A percentile compares a stretch with the other conserved stretches of the same genome.
These are phyloP conservation scores for Nomada fabriciana DNA, from an alignment of 2,888 invertebrate genomes.

Conservation along the genomic window DNA sequence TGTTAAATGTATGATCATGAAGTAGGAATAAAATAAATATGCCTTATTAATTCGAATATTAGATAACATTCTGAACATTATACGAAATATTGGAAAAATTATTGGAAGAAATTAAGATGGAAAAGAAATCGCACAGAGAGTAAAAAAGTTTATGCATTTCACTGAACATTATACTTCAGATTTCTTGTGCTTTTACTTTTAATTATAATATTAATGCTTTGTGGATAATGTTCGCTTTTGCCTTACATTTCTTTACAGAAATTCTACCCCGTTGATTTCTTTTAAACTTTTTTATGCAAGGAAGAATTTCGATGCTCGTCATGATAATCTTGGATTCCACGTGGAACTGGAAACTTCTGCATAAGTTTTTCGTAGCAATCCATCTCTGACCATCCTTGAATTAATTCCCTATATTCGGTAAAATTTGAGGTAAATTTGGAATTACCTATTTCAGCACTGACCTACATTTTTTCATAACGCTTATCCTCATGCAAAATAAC, in stretches of 20 bases:
- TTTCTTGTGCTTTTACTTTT: neutral
- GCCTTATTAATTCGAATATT: neutral
- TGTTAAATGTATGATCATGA: neutral
- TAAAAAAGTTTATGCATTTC: too few species aligned
- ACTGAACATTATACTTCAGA: neutral
- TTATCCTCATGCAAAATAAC: too few species aligned
- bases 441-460: neutral
- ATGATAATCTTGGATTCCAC: conserved; percentile 4
- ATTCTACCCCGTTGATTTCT: neutral
- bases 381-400: neutral
- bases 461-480: too few species aligned
- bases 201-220: neutral
- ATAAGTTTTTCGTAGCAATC: neutral
- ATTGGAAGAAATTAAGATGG: neutral
- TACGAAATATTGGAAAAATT: neutral
- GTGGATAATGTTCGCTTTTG: neutral
- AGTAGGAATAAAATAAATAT: neutral
- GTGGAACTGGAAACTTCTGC: neutral
- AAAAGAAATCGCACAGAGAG: too few species aligned
- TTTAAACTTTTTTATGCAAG: conserved; percentile 13
- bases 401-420: neutral
- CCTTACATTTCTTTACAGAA: neutral
- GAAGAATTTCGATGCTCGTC: neutral
- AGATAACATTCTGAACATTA: neutral
- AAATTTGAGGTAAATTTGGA: neutral